These are phyloP conservation scores for Drosophila chauvacae DNA, from an alignment of 1,140 invertebrate species.

Conservation along the genomic window DNA sequence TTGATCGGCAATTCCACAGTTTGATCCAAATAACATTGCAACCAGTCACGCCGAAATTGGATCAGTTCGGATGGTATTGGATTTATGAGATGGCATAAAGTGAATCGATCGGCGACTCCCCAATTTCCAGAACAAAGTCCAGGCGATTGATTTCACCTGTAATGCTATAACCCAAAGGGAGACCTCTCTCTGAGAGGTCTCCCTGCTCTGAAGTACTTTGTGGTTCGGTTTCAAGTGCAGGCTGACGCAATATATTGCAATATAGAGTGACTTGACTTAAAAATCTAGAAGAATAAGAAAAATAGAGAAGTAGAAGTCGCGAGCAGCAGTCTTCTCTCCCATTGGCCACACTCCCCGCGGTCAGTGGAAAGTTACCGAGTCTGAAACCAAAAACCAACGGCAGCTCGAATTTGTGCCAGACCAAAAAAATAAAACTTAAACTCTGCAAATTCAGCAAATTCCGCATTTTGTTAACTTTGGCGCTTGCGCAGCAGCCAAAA, in stretches of 20 bases:
- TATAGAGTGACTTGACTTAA: not conserved
- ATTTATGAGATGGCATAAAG: not conserved
- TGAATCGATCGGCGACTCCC: not conserved
- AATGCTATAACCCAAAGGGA: constrained; percentile 16
- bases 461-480: constrained; percentile 35
- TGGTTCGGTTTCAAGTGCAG: constrained; percentile 41
- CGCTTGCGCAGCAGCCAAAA: constrained; percentile 58
- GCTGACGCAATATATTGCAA: constrained; percentile 30
- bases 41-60: constrained; percentile 13
- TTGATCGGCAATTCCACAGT: constrained; percentile 1
- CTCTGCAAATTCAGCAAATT: constrained; percentile 25
- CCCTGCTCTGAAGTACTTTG: not conserved
- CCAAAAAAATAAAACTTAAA: not conserved
- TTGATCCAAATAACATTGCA: constrained; percentile 20
- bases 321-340: not conserved
- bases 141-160: constrained; percentile 18
- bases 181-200: not conserved
- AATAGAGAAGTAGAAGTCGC: not conserved
- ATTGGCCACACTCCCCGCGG: constrained; percentile 12
- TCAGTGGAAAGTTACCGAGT: constrained; percentile 52
- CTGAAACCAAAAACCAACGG: constrained; percentile 9
- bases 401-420: constrained; percentile 33
- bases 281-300: constrained; percentile 7
- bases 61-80: not conserved
- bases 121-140: constrained; percentile 31